A percentile compares a stretch with the other conserved stretches of the same genome.
phyloP scores from a whole-genome alignment of 2,113 vertebrate genomes.

The Verasper variegatus region DNA sequence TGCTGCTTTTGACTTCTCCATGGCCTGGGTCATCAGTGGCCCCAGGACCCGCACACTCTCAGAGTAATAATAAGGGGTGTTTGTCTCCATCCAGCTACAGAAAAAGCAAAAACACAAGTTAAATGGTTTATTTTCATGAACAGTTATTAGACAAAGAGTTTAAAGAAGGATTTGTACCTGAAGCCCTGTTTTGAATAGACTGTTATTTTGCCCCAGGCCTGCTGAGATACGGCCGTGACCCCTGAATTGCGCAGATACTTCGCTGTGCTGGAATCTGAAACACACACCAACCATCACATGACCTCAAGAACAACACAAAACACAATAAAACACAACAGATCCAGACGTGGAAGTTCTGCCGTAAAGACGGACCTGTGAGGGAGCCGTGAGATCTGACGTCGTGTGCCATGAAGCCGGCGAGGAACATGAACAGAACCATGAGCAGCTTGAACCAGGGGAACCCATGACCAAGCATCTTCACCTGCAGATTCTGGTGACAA shows the following conservation, averaged over 20 bases:
- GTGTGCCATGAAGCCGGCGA: constrained; percentile 84
- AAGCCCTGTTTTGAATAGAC: constrained; percentile 82
- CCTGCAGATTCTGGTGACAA: constrained; percentile 79
- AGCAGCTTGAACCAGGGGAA: constrained; percentile 88
- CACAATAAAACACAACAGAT: not conserved
- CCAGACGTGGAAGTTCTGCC: fast-evolving
- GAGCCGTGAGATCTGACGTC: constrained; percentile 87
- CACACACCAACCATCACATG: not conserved
- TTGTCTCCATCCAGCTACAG: constrained; percentile 88
- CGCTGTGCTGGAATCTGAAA: constrained; percentile 77
- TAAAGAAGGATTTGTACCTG: constrained; percentile 77
- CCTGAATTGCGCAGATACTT: constrained; percentile 83
- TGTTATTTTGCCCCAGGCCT: constrained; percentile 85
- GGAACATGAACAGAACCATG: constrained; percentile 83
- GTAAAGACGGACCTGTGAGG: constrained; percentile 82
- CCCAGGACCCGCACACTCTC: constrained; percentile 65
- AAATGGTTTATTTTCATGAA: not conserved
- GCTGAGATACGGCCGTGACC: constrained; percentile 81
- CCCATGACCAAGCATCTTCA: constrained; percentile 83
- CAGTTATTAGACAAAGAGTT: not conserved
- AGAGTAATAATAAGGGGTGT: constrained; percentile 82
- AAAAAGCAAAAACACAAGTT: not conserved
- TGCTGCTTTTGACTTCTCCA: constrained; percentile 67
- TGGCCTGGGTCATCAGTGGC: constrained; percentile 82
- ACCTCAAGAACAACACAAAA: not conserved